Conservation (phyloP, 1,140 invertebrate species). For the Dendrolimus kikuchii region DNA sequence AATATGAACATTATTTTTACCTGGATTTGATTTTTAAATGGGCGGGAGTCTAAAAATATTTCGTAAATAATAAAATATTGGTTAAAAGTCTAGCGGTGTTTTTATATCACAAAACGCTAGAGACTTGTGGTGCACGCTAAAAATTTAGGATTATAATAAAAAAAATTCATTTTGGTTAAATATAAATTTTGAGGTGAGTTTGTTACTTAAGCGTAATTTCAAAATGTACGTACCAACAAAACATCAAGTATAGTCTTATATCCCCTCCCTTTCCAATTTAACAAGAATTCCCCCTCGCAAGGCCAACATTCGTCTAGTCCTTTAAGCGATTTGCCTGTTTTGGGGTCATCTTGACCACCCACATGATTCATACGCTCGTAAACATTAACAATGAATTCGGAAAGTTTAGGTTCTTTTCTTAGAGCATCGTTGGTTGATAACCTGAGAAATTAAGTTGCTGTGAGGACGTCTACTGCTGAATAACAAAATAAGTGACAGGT, state of each 20-base stretch:
- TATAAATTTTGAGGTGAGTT: too few relatives aligned
- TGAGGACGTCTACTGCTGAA: constrained; percentile 4
- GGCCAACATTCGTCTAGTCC: constrained; percentile 43
- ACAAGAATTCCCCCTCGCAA: constrained; percentile 53
- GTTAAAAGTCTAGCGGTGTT: too few relatives aligned
- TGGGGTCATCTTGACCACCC: constrained; percentile 40
- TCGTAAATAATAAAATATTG: too few relatives aligned
- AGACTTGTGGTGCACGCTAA: too few relatives aligned
- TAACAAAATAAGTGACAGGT: too few relatives aligned
- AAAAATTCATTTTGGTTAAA: too few relatives aligned
- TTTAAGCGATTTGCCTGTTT: constrained; percentile 48
- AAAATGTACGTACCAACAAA: constrained; percentile 38
- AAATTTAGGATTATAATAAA: too few relatives aligned
- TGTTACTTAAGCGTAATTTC: neutral
- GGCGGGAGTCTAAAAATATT: too few relatives aligned
- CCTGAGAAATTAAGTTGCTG: constrained; percentile 24
- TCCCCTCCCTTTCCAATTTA: constrained; percentile 63
- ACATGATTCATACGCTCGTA: constrained; percentile 46
- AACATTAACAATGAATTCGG: constrained; percentile 38
- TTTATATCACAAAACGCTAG: too few relatives aligned
- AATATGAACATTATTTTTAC: too few relatives aligned
- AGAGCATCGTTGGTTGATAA: constrained; percentile 31
- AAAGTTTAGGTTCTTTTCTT: constrained; percentile 30
- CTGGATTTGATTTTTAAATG: too few relatives aligned
- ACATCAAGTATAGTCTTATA: constrained; percentile 56